These are phyloP conservation scores for Microcebus lehilahytsara DNA, from an alignment of 2,113 vertebrate genomes.

Conservation along the genomic window DNA sequence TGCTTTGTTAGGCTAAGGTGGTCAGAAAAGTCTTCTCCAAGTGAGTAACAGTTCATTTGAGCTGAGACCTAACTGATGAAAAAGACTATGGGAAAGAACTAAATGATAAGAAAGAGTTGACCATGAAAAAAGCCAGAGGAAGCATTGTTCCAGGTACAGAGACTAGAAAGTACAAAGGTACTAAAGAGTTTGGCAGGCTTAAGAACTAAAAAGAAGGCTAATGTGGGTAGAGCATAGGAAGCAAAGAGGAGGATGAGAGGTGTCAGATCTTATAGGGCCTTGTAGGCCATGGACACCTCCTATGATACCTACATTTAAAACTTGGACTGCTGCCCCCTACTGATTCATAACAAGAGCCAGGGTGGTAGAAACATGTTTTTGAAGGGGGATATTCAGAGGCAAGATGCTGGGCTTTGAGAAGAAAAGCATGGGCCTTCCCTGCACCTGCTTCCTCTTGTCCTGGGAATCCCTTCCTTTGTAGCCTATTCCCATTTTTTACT, in stretches of 20 bases:
- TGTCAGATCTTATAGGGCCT: not conserved
- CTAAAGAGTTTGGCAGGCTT: not conserved
- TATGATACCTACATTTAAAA: not conserved
- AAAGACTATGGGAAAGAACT: not conserved
- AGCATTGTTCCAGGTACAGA: not conserved
- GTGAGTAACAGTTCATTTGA: not conserved
- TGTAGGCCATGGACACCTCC: not conserved
- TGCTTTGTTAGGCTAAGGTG: not conserved
- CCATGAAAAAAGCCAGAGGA: not conserved
- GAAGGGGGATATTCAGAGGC: not conserved
- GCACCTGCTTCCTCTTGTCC: not conserved
- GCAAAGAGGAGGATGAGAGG: not conserved
- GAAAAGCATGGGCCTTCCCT: not conserved
- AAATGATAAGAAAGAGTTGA: not conserved
- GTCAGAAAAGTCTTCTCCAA: not conserved
- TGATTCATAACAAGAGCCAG: not conserved
- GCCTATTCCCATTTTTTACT: not conserved
- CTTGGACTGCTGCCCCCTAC: constrained; percentile 51
- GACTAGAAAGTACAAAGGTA: not conserved
- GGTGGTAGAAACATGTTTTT: not conserved
- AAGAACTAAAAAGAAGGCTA: not conserved
- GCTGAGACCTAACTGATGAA: not conserved
- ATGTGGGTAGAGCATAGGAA: not conserved
- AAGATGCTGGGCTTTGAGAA: not conserved
- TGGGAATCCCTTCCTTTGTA: not conserved